Evolutionary conservation across 2,797 vertebrate genomes (phyloP).

Genomic region (Lepidocolaptes lacrymiger): DNA sequence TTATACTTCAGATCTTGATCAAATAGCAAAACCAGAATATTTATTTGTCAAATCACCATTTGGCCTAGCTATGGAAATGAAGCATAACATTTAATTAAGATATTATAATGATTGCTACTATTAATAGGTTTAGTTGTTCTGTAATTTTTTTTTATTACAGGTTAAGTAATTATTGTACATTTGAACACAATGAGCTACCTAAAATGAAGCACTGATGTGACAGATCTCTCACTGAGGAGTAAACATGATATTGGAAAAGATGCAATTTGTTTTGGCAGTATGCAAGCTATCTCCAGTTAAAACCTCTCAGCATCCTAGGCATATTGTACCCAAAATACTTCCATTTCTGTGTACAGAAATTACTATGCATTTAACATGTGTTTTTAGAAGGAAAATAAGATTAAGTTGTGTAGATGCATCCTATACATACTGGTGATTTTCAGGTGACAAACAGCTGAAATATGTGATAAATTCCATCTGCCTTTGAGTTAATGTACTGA

Average conservation of each 20-base stretch:
- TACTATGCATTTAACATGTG: not conserved
- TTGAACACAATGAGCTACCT: not conserved
- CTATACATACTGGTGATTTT: not conserved
- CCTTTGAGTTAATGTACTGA: not conserved
- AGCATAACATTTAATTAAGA: not conserved
- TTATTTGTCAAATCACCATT: not conserved
- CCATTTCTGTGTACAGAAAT: not conserved
- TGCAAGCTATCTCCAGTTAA: not conserved
- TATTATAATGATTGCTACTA: not conserved
- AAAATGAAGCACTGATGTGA: not conserved
- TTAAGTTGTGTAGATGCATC: not conserved
- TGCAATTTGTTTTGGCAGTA: not conserved
- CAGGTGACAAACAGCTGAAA: constrained; percentile 29
- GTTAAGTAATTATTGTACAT: not conserved
- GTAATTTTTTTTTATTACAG: not conserved
- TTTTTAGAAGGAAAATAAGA: not conserved
- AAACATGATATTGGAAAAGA: not conserved
- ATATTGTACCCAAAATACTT: not conserved
- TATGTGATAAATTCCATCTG: constrained; percentile 17
- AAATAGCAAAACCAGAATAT: not conserved
- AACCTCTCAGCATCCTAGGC: not conserved
- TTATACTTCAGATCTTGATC: not conserved
- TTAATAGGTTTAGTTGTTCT: constrained; percentile 39
- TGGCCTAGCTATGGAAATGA: constrained; percentile 30
- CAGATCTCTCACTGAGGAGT: not conserved